Conservation (phyloP, 2,113 vertebrate genomes). For the Melanocharis versteri region DNA sequence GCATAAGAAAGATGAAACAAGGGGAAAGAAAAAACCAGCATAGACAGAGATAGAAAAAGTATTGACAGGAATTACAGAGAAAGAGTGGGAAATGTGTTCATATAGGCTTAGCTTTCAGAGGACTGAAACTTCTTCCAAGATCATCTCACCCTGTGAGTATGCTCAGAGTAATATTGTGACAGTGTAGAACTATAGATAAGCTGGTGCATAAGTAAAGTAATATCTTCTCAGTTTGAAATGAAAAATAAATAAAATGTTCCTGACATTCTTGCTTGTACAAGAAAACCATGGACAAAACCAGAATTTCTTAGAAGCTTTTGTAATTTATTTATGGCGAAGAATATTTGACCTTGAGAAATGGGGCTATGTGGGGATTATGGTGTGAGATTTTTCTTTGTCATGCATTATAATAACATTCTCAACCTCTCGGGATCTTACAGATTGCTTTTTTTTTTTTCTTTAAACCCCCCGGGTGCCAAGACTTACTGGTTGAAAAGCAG, state of each 20-base stretch:
- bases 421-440: background rate
- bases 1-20: background rate
- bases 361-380: background rate
- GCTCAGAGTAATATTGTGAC: background rate
- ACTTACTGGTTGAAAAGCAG: background rate
- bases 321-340: background rate
- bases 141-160: background rate
- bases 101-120: background rate
- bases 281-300: background rate
- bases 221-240: background rate
- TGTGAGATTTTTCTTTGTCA: background rate
- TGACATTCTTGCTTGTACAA: background rate
- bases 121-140: background rate
- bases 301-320: background rate
- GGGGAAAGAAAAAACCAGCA: background rate
- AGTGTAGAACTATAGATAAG: background rate
- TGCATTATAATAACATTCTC: background rate
- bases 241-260: background rate
- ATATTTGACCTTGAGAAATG: background rate
- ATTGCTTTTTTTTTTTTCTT: background rate
- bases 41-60: background rate
- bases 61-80: background rate
- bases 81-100: background rate
- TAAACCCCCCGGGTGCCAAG: background rate
- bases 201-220: background rate